Conservation (phyloP, 2,113 vertebrate genomes). For the Felis catus region DNA sequence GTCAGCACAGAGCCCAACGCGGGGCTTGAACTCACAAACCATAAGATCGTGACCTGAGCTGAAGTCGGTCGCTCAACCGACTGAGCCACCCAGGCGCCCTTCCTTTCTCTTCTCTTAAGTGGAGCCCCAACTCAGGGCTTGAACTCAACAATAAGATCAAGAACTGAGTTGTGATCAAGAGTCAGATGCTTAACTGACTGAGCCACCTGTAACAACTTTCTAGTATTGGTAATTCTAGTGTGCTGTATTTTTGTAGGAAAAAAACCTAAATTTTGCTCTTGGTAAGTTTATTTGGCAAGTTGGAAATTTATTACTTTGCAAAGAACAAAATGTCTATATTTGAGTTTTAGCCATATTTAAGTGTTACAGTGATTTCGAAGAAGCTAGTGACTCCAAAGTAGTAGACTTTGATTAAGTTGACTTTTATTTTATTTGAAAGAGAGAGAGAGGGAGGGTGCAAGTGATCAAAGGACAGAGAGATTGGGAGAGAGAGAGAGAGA, state of each 20-base stretch:
- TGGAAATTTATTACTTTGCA: constrained; percentile 6
- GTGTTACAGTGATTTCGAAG: background rate
- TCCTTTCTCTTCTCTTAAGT: too few relatives aligned
- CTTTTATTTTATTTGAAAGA: background rate
- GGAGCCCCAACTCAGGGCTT: too few relatives aligned
- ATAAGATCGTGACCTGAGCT: too few relatives aligned
- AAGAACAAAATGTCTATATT: background rate
- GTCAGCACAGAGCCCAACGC: too few relatives aligned
- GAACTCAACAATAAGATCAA: too few relatives aligned
- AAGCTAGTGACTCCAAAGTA: background rate
- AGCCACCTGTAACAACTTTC: background rate
- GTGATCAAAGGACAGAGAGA: too few relatives aligned
- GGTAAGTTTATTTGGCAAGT: background rate
- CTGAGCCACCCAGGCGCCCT: too few relatives aligned
- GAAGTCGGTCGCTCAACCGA: too few relatives aligned
- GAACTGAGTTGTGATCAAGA: too few relatives aligned
- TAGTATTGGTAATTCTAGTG: background rate
- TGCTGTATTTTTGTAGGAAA: background rate
- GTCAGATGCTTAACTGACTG: too few relatives aligned
- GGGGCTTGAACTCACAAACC: too few relatives aligned
- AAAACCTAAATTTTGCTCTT: background rate
- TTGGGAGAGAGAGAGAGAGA: too few relatives aligned
- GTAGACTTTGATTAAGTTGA: background rate
- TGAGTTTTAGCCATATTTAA: constrained; percentile 25
- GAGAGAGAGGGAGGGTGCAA: background rate